A percentile compares a stretch with the other conserved stretches of the same genome.
phyloP scores from a whole-genome alignment of 2,113 vertebrate genomes.

The Ifrita kowaldi region DNA sequence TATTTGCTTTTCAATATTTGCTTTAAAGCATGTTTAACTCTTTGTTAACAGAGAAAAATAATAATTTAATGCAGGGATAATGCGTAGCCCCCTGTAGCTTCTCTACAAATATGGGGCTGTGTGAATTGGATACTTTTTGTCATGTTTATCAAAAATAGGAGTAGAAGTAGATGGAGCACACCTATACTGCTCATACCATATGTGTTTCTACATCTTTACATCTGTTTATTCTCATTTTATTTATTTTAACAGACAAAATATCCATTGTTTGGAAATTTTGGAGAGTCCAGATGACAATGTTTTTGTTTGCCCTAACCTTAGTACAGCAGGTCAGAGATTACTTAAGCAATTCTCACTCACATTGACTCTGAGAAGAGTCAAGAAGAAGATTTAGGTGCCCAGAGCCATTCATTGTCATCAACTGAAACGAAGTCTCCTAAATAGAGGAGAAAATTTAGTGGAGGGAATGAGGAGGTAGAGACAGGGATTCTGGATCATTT shows the following conservation, averaged over 20 bases:
- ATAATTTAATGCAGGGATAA: background rate
- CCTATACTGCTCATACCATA: rapidly evolving
- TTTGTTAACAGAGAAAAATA: background rate
- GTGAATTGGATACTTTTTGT: background rate
- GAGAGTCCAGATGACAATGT: background rate
- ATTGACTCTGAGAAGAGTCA: background rate
- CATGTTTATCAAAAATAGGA: background rate
- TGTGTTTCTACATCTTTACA: background rate
- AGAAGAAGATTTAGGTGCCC: background rate
- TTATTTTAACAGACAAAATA: background rate
- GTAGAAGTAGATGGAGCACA: background rate
- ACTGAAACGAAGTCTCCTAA: background rate
- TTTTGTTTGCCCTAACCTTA: background rate
- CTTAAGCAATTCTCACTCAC: background rate
- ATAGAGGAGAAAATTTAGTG: background rate
- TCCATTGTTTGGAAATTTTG: background rate
- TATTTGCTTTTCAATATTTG: constrained; percentile 1
- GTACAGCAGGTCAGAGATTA: background rate
- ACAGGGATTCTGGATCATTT: background rate
- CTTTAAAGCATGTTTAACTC: background rate
- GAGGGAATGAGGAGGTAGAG: background rate
- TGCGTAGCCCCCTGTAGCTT: background rate
- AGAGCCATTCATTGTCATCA: background rate
- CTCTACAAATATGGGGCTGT: background rate
- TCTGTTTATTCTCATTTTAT: background rate